These are phyloP conservation scores for Tenualosa ilisha DNA, from an alignment of 2,797 vertebrate species.

Conservation along the genomic window DNA sequence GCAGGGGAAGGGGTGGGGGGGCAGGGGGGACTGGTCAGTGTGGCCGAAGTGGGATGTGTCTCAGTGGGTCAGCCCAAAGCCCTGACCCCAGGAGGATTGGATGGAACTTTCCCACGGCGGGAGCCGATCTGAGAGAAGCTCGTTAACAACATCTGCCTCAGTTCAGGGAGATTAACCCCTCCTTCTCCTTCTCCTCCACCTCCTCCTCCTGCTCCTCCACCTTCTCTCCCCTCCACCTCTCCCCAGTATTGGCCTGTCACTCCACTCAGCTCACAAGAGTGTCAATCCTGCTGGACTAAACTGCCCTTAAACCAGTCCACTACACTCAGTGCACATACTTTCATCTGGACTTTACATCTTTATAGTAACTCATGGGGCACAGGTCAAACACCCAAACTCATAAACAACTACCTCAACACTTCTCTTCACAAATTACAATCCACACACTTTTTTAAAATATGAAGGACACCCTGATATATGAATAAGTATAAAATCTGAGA, in stretches of 20 bases:
- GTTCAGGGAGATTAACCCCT: conserved; percentile 81
- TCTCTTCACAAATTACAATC: not conserved
- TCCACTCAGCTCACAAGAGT: conserved; percentile 38
- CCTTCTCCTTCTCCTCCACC: conserved; percentile 26
- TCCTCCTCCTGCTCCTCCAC: conserved; percentile 40
- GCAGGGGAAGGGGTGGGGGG: conserved; percentile 40
- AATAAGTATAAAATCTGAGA: not conserved
- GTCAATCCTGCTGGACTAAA: conserved; percentile 39
- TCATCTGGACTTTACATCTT: not conserved
- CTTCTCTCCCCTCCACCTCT: conserved; percentile 46
- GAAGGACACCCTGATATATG: too few relatives aligned
- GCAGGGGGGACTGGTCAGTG: conserved; percentile 43
- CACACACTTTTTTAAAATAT: too few relatives aligned
- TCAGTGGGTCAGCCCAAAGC: conserved; percentile 60
- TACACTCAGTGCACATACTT: too few relatives aligned
- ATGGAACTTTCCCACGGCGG: conserved; percentile 82
- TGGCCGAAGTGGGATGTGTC: not conserved
- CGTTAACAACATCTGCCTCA: conserved; percentile 83
- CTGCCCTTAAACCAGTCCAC: conserved; percentile 13
- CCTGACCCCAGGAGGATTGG: conserved; percentile 81
- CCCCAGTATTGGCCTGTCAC: conserved; percentile 38
- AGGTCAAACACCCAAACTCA: not conserved
- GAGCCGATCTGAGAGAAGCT: conserved; percentile 81
- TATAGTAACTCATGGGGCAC: not conserved
- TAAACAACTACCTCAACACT: not conserved